Percentiles rank a stretch among this genome's conserved stretches.
Conservation (phyloP, 2,113 vertebrate genomes). For the Mesoclemmys tuberculata region DNA sequence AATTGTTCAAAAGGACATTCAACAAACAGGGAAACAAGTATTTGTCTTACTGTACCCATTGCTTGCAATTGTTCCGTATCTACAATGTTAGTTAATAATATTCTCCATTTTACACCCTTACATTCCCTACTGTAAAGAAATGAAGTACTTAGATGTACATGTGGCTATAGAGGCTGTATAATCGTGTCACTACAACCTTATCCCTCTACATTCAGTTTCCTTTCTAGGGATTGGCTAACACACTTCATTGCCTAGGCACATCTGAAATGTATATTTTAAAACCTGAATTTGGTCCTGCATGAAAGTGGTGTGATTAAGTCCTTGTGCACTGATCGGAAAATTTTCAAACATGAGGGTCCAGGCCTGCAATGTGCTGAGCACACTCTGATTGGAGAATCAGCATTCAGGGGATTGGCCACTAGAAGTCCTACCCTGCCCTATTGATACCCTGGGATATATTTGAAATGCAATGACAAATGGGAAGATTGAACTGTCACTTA, state of each 20-base stretch:
- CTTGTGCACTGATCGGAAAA: neutral
- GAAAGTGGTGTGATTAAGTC: neutral
- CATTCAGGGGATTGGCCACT: neutral
- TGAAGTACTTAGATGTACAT: neutral
- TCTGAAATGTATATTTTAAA: neutral
- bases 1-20: neutral
- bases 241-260: neutral
- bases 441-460: neutral
- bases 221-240: neutral
- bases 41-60: neutral
- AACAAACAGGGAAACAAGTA: neutral
- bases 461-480: neutral
- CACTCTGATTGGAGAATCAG: neutral
- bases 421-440: neutral
- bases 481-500: neutral
- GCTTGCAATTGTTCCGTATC: neutral
- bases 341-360: rapidly evolving
- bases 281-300: neutral
- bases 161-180: neutral
- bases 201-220: neutral
- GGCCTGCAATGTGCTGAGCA: neutral
- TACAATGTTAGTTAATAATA: too few species aligned
- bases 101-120: neutral
- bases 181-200: neutral
- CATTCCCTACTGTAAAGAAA: neutral